phyloP scores from a whole-genome alignment of 2,797 vertebrate genomes.

The Sebastes elongatus region DNA sequence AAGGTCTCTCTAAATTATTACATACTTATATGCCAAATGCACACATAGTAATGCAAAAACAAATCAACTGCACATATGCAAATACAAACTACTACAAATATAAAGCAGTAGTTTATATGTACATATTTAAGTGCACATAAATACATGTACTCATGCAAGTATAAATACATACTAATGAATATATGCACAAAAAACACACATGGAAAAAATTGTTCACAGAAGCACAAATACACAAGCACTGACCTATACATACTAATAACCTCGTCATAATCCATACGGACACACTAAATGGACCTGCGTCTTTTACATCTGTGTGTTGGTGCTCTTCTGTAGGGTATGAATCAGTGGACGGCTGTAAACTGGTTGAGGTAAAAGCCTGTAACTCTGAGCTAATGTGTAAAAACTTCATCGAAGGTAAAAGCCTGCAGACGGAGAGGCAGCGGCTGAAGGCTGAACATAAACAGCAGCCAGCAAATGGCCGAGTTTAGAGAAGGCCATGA shows the following conservation, averaged over 20 bases:
- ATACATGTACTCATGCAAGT: background rate
- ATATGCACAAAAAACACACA: background rate
- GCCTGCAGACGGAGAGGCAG: slow-evolving; percentile 30
- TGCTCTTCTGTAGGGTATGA: slow-evolving; percentile 20
- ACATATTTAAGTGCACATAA: background rate
- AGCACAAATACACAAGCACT: background rate
- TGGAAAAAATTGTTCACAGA: background rate
- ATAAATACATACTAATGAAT: background rate
- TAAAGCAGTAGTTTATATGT: background rate
- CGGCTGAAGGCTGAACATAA: slow-evolving; percentile 54
- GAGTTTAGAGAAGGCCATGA: slow-evolving; percentile 13
- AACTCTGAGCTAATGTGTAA: slow-evolving; percentile 49
- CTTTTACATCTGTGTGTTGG: background rate
- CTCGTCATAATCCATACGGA: background rate
- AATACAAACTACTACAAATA: background rate
- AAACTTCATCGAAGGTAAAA: slow-evolving; percentile 56
- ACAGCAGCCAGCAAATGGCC: slow-evolving; percentile 14
- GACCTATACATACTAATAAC: background rate
- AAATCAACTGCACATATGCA: background rate
- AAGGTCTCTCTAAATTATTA: slow-evolving; percentile 5
- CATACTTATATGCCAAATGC: background rate
- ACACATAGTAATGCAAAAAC: background rate
- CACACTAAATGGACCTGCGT: background rate
- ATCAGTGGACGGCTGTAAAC: slow-evolving; percentile 53
- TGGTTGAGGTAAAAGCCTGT: slow-evolving; percentile 54